Conservation (phyloP, 2,888 invertebrate genomes). For the Troglohyphantes excavatus region DNA sequence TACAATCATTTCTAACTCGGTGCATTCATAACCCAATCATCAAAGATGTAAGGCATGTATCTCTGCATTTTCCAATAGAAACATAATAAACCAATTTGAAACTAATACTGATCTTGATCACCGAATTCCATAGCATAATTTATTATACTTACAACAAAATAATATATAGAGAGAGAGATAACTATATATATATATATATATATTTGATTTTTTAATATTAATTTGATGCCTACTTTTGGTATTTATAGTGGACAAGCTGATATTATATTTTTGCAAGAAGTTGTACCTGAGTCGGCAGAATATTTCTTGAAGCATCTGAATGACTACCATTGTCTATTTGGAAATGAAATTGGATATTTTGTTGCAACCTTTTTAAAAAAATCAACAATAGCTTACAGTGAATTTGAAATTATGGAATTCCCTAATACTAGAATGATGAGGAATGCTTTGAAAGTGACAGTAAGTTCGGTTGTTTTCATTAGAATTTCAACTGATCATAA, state of each 20-base stretch:
- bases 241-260: conserved; percentile 84
- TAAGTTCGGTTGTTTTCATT: conserved; percentile 80
- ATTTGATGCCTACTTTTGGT: no score
- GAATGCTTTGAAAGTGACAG: conserved; percentile 84
- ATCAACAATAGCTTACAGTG: conserved; percentile 82
- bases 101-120: no score
- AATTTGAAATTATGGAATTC: conserved; percentile 84
- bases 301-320: conserved; percentile 83
- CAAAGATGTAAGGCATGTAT: no score
- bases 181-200: no score
- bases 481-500: background rate
- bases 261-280: conserved; percentile 86
- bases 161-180: no score
- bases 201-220: no score
- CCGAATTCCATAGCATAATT: no score
- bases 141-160: no score
- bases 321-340: conserved; percentile 83
- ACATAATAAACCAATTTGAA: no score
- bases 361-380: conserved; percentile 83
- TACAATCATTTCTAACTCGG: no score
- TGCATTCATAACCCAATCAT: no score
- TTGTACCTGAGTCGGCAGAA: conserved; percentile 83
- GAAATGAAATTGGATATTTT: conserved; percentile 83
- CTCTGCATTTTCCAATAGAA: no score
- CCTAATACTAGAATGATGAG: conserved; percentile 84